Evolutionary conservation across 2,888 invertebrate genomes (phyloP).

Genomic region (Cerceris rybyensis): DNA sequence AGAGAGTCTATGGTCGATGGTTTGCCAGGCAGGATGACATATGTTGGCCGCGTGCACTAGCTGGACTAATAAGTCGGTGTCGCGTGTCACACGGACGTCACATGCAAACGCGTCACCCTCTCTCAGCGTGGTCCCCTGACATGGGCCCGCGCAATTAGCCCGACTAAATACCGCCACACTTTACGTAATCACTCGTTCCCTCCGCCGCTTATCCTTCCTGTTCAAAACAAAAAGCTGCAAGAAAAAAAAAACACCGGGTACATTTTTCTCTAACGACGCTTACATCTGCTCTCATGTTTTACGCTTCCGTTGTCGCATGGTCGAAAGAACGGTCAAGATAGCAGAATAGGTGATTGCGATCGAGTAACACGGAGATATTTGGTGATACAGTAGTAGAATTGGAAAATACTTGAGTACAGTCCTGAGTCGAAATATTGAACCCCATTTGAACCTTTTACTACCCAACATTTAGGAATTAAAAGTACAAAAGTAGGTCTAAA

Average conservation of each 20-base stretch:
- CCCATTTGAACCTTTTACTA: too few relatives aligned
- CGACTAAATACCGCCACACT: constrained; percentile 77
- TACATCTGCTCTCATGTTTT: constrained; percentile 57
- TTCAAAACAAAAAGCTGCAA: constrained; percentile 41
- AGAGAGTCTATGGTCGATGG: constrained; percentile 9
- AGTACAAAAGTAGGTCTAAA: too few relatives aligned
- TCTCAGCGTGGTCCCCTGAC: constrained; percentile 26
- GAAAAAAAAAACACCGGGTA: constrained; percentile 4
- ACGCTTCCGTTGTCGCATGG: constrained; percentile 7
- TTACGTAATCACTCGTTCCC: constrained; percentile 70
- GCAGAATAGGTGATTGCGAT: neutral
- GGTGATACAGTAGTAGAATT: too few relatives aligned
- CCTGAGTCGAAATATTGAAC: too few relatives aligned
- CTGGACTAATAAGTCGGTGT: constrained; percentile 66
- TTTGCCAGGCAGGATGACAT: constrained; percentile 55
- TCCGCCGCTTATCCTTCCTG: constrained; percentile 35
- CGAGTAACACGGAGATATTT: too few relatives aligned
- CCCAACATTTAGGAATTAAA: too few relatives aligned
- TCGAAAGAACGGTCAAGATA: neutral
- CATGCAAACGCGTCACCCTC: constrained; percentile 57
- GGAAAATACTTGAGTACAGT: too few relatives aligned
- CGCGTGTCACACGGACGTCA: constrained; percentile 74
- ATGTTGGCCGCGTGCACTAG: constrained; percentile 67
- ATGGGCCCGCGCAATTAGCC: constrained; percentile 70
- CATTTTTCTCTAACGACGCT: constrained; percentile 51